Conservation (phyloP, 2,797 vertebrate species). For the Galagoides demidoff region DNA sequence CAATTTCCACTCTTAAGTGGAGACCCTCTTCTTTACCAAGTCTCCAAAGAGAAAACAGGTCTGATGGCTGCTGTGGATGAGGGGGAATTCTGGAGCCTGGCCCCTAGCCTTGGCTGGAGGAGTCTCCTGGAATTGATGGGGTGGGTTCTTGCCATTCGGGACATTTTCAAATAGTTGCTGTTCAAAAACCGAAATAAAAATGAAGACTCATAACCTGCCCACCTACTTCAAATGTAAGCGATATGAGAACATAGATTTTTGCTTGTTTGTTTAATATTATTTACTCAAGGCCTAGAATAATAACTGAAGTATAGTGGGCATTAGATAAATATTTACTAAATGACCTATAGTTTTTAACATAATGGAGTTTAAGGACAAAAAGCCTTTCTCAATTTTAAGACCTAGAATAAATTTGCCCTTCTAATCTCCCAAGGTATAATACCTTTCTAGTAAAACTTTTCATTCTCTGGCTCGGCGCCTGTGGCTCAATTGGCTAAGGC, state of each 20-base stretch:
- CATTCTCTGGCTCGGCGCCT: not conserved
- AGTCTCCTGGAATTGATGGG: conserved; percentile 27
- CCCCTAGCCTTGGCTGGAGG: not conserved
- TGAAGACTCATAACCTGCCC: conserved; percentile 63
- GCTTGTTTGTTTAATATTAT: not conserved
- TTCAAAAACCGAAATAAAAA: conserved; percentile 82
- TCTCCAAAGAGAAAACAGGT: conserved; percentile 38
- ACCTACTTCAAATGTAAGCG: not conserved
- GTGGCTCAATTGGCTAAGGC: too few species aligned
- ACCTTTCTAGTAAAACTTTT: not conserved
- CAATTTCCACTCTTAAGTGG: conserved; percentile 43
- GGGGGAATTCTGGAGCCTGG: conserved; percentile 15
- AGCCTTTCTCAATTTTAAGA: not conserved
- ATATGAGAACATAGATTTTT: not conserved
- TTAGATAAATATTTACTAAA: conserved; percentile 18
- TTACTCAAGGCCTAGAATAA: conserved; percentile 11
- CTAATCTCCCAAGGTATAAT: not conserved
- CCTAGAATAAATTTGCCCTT: not conserved
- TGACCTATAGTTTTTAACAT: conserved; percentile 1
- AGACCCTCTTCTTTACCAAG: conserved; percentile 46
- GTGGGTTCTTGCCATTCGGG: conserved; percentile 55
- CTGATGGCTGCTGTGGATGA: conserved; percentile 18
- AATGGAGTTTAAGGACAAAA: conserved; percentile 14
- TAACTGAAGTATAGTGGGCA: not conserved
- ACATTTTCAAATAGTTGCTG: conserved; percentile 69